Evolutionary conservation across 2,113 vertebrate genomes (phyloP).

Genomic region (Rutilus rutilus): DNA sequence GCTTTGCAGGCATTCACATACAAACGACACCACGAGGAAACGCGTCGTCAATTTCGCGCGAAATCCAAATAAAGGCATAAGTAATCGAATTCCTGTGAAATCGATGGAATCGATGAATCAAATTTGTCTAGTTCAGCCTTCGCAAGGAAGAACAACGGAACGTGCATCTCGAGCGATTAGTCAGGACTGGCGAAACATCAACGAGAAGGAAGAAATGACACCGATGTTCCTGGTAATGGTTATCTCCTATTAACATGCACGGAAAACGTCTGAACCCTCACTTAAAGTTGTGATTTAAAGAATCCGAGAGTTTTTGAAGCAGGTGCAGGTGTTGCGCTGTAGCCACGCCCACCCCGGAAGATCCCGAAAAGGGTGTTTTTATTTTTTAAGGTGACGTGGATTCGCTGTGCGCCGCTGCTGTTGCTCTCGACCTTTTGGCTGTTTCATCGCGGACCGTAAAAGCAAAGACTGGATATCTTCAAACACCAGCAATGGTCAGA

Average conservation of each 20-base stretch:
- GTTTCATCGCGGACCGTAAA: not conserved
- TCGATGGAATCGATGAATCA: conserved; percentile 51
- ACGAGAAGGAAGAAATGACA: not conserved
- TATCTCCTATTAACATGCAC: not conserved
- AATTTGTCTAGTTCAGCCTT: conserved; percentile 51
- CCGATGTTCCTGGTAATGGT: not conserved
- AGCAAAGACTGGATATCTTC: not conserved
- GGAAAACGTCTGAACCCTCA: not conserved
- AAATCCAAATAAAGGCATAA: conserved; percentile 65
- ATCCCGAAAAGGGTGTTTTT: conserved; percentile 66
- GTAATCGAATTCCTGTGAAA: conserved; percentile 5
- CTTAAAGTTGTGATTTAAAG: not conserved
- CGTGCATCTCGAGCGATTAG: conserved; percentile 58
- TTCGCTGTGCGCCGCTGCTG: conserved; percentile 37
- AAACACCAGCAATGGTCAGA: not conserved
- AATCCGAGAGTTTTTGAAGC: not conserved
- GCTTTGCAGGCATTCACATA: not conserved
- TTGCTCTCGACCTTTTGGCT: not conserved
- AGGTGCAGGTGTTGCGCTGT: conserved; percentile 50
- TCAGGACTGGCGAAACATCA: not conserved
- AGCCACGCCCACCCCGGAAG: conserved; percentile 74
- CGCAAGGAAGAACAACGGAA: conserved; percentile 23
- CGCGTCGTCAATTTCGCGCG: conserved; percentile 69
- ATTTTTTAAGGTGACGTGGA: conserved; percentile 76
- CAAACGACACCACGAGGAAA: not conserved